phyloP scores from a whole-genome alignment of 2,797 vertebrate genomes.

The Rhabdophis nuchalis region DNA sequence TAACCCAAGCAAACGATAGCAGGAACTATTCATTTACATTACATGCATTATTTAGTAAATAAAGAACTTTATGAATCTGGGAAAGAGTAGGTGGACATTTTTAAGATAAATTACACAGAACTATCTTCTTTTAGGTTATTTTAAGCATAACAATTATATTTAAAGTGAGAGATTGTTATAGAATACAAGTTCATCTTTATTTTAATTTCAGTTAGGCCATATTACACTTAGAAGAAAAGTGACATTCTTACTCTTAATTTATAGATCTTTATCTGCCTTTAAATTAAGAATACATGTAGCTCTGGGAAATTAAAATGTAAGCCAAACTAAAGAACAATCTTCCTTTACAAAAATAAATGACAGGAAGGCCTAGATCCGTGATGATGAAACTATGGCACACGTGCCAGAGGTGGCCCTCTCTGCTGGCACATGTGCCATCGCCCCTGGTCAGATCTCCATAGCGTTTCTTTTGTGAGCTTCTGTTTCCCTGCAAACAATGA shows the following conservation, averaged over 20 bases:
- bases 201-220: background rate
- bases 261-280: background rate
- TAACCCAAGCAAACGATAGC: background rate
- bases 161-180: background rate
- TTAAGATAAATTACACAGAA: background rate
- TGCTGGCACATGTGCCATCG: no score
- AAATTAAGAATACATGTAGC: background rate
- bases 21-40: background rate
- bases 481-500: no score
- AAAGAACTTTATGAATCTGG: background rate
- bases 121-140: background rate
- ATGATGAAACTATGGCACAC: no score
- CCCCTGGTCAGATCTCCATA: no score
- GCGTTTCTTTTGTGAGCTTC: no score
- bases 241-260: background rate
- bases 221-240: background rate
- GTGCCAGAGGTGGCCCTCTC: no score
- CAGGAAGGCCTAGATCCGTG: background rate
- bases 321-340: background rate
- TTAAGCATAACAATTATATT: background rate
- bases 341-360: background rate
- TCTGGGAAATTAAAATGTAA: background rate
- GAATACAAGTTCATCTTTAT: background rate
- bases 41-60: conserved; percentile 16
- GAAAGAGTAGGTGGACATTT: background rate